Evolutionary conservation across 2,113 vertebrate species (phyloP), one percentile per base, ranked within the genome.

Genomic region (Epinephelus cyanopodus): DNA sequence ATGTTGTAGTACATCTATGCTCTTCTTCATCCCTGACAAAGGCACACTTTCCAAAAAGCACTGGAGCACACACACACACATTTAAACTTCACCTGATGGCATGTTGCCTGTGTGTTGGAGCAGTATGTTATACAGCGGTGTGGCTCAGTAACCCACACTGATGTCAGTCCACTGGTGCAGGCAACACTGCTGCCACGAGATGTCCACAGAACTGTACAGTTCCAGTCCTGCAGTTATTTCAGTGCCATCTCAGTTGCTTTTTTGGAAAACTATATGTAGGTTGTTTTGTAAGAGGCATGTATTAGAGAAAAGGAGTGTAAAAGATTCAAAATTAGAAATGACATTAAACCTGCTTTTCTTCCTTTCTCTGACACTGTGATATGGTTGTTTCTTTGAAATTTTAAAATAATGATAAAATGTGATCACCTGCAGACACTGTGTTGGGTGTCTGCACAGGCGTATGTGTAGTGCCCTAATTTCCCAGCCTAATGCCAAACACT

Each of bases 211-310:
- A 7, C 60, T 60, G 65, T 66, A 11, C 74, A 66, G 19, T 58
- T 72, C 21, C 47, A 42, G 15, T 19, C 9, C 74, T 60, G 75
- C 64, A 86, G 78, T 68, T 53, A 56, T 74, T 53, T 83, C 62
- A 19, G 65, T 74, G 25, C 58, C 63, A 72, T 70, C 56, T 84
- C 70, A 42, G 45, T 54, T 25, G 61, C 69, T 90, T 82, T 85
- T 85, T 80, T 63, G 57, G 29, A 83, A 82, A 87, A 79, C 52
- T 80, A 52, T 62, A 39, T 42, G 47, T 78, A 57, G 62, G 69
- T 74, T 88, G 83, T 88, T 92, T 92, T 90, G 85, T 85, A 87
- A 86, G 75, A 90, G 83, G 87, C 87, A 88, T 92, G 87, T 90
- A 68, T 76, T 78, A 42, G 53, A 80, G 29, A 72, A 76, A 69